Percentiles rank a stretch among this genome's conserved stretches.
Evolutionary conservation across 1,140 invertebrate genomes (phyloP).

Genomic region (Drosophila ogumai): DNA sequence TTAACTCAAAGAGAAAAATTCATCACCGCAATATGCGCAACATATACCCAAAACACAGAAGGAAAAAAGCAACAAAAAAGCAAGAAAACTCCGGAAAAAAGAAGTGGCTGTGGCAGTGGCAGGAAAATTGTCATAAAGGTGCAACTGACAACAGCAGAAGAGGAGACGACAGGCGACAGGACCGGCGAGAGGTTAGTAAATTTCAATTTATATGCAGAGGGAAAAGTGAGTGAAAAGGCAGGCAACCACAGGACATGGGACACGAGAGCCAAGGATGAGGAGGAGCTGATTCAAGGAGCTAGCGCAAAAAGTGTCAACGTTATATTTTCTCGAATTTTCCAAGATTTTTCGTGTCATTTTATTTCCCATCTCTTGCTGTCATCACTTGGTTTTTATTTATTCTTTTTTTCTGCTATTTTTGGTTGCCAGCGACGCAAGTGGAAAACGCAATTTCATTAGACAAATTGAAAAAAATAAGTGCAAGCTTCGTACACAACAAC

Average conservation of each 20-base stretch:
- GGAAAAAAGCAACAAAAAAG: conserved; percentile 19
- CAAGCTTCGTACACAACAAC: conserved; percentile 51
- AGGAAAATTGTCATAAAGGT: conserved; percentile 85
- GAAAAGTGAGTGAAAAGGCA: conserved; percentile 75
- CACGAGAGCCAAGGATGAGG: conserved; percentile 16
- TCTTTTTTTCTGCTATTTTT: conserved; percentile 21
- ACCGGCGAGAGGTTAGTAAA: conserved; percentile 65
- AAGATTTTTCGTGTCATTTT: conserved; percentile 68
- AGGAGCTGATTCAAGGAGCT: conserved; percentile 37
- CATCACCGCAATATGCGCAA: conserved; percentile 82
- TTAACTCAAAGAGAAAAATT: conserved; percentile 84
- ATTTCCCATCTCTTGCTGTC: conserved; percentile 30
- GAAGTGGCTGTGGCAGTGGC: conserved; percentile 55
- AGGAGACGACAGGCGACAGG: conserved; percentile 5
- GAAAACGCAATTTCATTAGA: conserved; percentile 84
- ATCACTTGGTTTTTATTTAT: conserved; percentile 22
- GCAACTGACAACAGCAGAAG: conserved; percentile 73
- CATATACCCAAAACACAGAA: conserved; percentile 46
- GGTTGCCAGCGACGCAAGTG: conserved; percentile 61
- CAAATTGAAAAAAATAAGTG: conserved; percentile 84
- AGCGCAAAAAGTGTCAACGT: conserved; percentile 76
- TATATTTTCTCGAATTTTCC: conserved; percentile 80
- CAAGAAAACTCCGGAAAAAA: conserved; percentile 32
- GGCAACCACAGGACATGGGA: conserved; percentile 38
- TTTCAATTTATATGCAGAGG: conserved; percentile 85